Base-by-base conservation (phyloP, 2,888 invertebrate species). In the Ochropacha duplaris region DNA sequence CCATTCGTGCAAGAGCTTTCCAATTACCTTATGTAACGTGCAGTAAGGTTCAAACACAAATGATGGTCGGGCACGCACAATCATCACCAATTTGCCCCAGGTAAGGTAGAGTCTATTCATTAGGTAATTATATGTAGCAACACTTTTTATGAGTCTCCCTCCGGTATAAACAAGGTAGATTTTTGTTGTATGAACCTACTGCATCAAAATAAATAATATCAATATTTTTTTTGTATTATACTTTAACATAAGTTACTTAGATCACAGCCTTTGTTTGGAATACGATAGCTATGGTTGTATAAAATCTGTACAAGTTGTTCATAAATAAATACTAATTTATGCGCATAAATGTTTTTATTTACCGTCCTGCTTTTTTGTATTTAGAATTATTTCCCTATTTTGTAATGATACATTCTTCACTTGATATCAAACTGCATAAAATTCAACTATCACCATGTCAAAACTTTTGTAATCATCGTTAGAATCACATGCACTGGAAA, bases 121-220 rank as follows among this genome's bases (percentile, higher is more conserved):
- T 84, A 80, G 71, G 72, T 78, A 82, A 89, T 87, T 88, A 84
- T 72, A 66, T 71, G 61, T 63, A n/a, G n/a, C 36, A 36, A 71
- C 66, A 74, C 78, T 74, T 78, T 78, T 73, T 57, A 59, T 55
- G 57, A 59, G 56, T 66, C 28, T 51, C 84, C 82, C 28, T 51
- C 84, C 82, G 83, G 84, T 84, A 85, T 78, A 71, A 70, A 75
- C 69, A 61, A 56, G 55, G 59, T 9, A 2, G 28, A 54, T 54
- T 14, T 24, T 24, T 4, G 16, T 14, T n/a, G 39, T n/a, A 5
- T 36, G n/a, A n/a, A 6, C 12, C 3, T 9, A 2, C 44, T 2
- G 44, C 19, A 16, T 44, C 19, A 44, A 8, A 16, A 44, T 2
- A 44, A 44, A 44, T 16, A 39, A 39, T 44, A 44, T 14, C 4